Percentiles rank a stretch among this genome's conserved stretches.
phyloP scores from a whole-genome alignment of 1,140 invertebrate species.

The Epicauta chinensis region DNA sequence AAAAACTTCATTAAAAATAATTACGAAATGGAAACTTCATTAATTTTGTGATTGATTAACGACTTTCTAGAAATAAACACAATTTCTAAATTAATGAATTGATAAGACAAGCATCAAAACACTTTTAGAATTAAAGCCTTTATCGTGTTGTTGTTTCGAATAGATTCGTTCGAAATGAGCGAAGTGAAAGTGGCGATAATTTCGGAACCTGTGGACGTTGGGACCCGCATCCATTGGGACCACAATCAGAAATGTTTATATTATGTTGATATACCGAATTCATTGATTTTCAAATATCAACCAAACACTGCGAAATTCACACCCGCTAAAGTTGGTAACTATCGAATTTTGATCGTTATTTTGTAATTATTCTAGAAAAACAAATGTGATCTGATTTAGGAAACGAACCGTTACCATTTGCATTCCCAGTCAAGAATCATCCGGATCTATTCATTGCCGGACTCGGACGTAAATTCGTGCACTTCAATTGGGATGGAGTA shows the following conservation, averaged over 20 bases:
- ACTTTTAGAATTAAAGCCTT: too few species aligned
- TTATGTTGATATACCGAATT: constrained; percentile 54
- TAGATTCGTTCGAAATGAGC: too few species aligned
- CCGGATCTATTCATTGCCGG: constrained; percentile 26
- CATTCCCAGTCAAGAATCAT: constrained; percentile 23
- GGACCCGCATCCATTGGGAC: constrained; percentile 60
- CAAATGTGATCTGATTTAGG: constrained; percentile 4
- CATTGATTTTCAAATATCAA: constrained; percentile 50
- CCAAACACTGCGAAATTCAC: constrained; percentile 43
- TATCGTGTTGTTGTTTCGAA: too few species aligned
- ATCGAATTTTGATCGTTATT: constrained; percentile 1
- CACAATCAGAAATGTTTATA: constrained; percentile 47
- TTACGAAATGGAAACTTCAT: not conserved
- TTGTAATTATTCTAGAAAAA: constrained; percentile 19
- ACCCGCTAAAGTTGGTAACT: constrained; percentile 41
- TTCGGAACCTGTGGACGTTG: constrained; percentile 32
- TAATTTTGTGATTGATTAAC: not conserved
- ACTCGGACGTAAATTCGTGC: constrained; percentile 23
- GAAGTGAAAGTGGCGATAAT: constrained; percentile 1
- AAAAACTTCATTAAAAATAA: too few species aligned
- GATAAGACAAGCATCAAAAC: too few species aligned
- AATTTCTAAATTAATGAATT: not conserved
- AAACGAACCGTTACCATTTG: constrained; percentile 17
- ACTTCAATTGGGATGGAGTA: constrained; percentile 30
- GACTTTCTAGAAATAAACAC: not conserved